Evolutionary conservation across 2,113 vertebrate species (phyloP), one percentile per base, ranked within the genome.

Genomic region (Cathartes aura): DNA sequence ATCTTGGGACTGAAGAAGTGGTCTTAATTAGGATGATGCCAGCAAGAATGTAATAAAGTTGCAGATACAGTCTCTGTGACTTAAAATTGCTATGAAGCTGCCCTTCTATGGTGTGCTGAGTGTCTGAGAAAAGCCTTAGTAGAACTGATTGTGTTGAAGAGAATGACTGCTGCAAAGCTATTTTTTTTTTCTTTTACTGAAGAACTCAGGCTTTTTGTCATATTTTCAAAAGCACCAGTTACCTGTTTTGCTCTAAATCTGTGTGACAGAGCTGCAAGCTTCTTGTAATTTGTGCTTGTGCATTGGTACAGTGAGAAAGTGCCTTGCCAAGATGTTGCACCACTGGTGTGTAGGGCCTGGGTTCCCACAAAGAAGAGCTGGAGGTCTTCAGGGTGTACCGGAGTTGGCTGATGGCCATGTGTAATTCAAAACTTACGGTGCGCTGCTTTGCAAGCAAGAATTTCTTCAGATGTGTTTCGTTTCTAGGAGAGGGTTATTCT

Each of bases 351-450:
- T 30, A 78, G 38, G n/a, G 4, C 36, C 22, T 40, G 38, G 15
- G 34, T 10, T 52, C 53, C n/a, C 60, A 11, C 36, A 40, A 21
- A 60, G 43, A 21, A 56, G 52, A 88, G 26, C 21, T 30, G 27
- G 34, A 58, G 12, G 4, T 90, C 27, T 45, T 52, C n/a, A 29
- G 50, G 4, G 15, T 36, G 15, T 67, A 11, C n/a, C 62, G 48
- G 17, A 30, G 12, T 9, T 87, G 22, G 16, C 15, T 56, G n/a
- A 29, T 38, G 30, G 30, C 11, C 24, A 5, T 3, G 2, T 18
- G 4, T 21, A 64, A 27, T 36, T 72, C 62, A 67, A 64, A 91
- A 56, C 4, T n/a, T 76, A 34, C 0, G 3, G 34, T 1, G 1
- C 0, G 0, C 63, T 62, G 19, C 29, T 88, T 71, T 55, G n/a